Evolutionary conservation across 2,797 vertebrate genomes (phyloP), one percentile per base, ranked within the genome.

Genomic region (Lepilemur ruficaudatus): DNA sequence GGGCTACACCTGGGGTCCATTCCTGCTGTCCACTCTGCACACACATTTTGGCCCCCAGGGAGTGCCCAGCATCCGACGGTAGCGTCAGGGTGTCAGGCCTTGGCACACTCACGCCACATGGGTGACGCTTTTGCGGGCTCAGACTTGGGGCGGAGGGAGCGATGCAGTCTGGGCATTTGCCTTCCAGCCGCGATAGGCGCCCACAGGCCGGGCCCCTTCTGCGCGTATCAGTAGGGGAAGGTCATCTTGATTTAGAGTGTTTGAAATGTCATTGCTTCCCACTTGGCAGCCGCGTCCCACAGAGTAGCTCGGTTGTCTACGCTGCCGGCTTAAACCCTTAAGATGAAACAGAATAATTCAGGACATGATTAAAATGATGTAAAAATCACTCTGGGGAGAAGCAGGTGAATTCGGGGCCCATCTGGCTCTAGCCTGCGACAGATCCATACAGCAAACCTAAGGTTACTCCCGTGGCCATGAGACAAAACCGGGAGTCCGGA

Each of bases 401-500:
- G 70, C 69, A 61, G 65, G 28, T 76, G 50, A 55, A 32, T 84
- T 57, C 52, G 1, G 41, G 63, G 30, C 50, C 57, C 38, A 25
- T 7, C 38, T 57, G 73, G 43, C 50, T 50, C 41, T 61, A 67
- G n/a, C 43, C 72, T 48, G 1, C 57, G 63, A 76, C 3, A 30
- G 67, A 23, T 48, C 41, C 75, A 85, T 96, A 86, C 95, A 95
- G 88, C 87, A 95, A 94, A 25, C 63, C 61, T 61, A 48, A 55
- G 23, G 7, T 72, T 94, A 13, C 20, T 48, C 46, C 43, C 3
- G 0, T 48, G n/a, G 69, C 52, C 15, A 7, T 43, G 96, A 78
- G 84, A 38, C 43, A 46, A 94, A 93, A 93, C 14, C 30, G 9
- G 94, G 97, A 96, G 46, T 76, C 81, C 18, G 48, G 95, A 85